A percentile compares a stretch with the other conserved stretches of the same genome.
These are phyloP conservation scores for Protonemura montana DNA, from an alignment of 2,888 invertebrate genomes.

Conservation along the genomic window DNA sequence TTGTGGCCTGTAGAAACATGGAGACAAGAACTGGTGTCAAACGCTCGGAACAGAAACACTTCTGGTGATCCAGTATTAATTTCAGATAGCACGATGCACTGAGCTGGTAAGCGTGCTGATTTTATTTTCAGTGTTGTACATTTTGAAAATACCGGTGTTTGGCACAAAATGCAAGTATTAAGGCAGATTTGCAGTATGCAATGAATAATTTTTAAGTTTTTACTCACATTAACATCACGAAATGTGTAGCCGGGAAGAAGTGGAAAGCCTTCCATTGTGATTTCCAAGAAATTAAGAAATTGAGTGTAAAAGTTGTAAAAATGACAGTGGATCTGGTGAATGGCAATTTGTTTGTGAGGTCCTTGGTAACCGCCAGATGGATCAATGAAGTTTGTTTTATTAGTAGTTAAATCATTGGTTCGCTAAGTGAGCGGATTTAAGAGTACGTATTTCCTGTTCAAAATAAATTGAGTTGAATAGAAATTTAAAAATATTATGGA, in stretches of 20 bases:
- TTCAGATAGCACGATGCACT: neutral
- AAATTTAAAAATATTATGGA: no score
- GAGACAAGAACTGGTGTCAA: slow-evolving; percentile 30
- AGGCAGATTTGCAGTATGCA: no score
- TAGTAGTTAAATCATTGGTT: no score
- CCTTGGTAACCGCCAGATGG: neutral
- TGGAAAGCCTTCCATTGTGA: slow-evolving; percentile 65
- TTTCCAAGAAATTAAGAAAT: slow-evolving; percentile 55
- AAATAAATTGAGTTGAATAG: no score
- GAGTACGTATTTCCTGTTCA: no score
- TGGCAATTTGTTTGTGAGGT: neutral
- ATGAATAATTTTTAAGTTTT: neutral
- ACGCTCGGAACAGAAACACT: neutral
- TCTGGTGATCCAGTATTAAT: neutral
- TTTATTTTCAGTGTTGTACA: neutral
- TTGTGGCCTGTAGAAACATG: slow-evolving; percentile 58
- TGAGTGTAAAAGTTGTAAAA: neutral
- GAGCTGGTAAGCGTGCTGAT: neutral
- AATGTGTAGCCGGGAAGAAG: slow-evolving; percentile 75
- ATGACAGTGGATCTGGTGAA: neutral
- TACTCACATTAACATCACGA: slow-evolving; percentile 65
- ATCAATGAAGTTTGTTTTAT: neutral
- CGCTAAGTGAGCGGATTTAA: no score
- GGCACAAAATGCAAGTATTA: slow-evolving; percentile 9
- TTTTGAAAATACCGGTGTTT: neutral